Evolutionary conservation across 2,888 invertebrate genomes (phyloP).

Genomic region (Microplitis deprimator): DNA sequence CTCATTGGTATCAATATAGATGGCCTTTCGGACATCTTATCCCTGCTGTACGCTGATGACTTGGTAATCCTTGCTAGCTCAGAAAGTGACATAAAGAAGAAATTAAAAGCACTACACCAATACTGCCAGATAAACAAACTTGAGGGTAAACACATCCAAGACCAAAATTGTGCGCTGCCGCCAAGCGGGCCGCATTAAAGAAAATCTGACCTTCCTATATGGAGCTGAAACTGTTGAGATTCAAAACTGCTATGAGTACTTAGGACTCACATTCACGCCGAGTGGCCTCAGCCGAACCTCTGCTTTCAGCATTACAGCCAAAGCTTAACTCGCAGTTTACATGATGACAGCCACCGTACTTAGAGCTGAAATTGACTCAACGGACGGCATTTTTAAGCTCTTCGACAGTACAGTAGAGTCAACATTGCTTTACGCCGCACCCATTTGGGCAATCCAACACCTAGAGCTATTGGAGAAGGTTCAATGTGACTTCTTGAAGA

Average conservation of each 20-base stretch:
- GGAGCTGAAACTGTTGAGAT: conserved; percentile 2
- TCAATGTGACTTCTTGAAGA: too few relatives aligned
- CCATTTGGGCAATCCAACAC: too few relatives aligned
- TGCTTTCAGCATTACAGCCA: neutral
- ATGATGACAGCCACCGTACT: neutral
- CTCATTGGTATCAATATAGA: neutral
- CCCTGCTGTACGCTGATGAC: conserved; percentile 17
- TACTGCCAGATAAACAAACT: conserved; percentile 33
- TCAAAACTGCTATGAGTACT: conserved; percentile 34
- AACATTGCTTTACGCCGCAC: too few relatives aligned
- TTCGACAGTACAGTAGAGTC: too few relatives aligned
- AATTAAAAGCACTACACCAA: conserved; percentile 17
- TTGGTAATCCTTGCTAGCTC: neutral
- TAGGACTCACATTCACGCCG: conserved; percentile 38
- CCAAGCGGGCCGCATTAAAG: neutral
- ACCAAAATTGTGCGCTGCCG: conserved; percentile 26
- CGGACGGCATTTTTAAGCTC: too few relatives aligned
- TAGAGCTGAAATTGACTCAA: too few relatives aligned
- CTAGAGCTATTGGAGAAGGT: too few relatives aligned
- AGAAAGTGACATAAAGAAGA: neutral
- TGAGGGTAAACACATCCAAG: conserved; percentile 31
- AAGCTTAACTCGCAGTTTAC: conserved; percentile 30
- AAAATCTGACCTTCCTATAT: neutral
- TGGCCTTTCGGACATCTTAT: neutral
- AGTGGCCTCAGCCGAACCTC: conserved; percentile 31